Conservation (phyloP, 2,888 invertebrate species). For the Deilephila porcellus region DNA sequence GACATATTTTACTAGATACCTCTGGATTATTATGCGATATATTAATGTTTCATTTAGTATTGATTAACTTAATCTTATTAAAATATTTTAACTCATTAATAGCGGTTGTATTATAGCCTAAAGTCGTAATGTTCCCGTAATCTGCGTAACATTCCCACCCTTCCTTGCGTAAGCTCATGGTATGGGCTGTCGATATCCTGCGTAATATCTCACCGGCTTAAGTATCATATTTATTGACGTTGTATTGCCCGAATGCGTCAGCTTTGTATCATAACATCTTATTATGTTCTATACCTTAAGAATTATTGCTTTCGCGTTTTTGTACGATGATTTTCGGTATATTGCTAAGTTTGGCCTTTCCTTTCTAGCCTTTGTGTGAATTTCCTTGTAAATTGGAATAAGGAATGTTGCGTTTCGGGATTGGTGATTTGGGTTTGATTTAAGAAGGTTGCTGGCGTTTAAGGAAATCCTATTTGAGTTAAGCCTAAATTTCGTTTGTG, state of each 20-base stretch:
- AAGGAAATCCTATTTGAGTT: not conserved
- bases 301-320: constrained; percentile 11
- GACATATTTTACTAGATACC: too few species aligned
- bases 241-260: constrained; percentile 39
- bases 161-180: not conserved
- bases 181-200: constrained; percentile 27
- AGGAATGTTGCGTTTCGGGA: not conserved
- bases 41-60: too few species aligned
- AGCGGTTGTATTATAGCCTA: too few species aligned
- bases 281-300: constrained; percentile 27
- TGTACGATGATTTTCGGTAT: constrained; percentile 1
- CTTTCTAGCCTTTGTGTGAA: not conserved
- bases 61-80: too few species aligned
- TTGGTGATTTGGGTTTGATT: not conserved
- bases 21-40: too few species aligned
- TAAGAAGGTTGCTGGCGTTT: not conserved
- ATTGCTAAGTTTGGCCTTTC: not conserved
- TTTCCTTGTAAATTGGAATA: constrained; percentile 20
- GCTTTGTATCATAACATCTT: constrained; percentile 32
- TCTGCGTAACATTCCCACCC: not conserved
- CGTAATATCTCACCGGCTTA: constrained; percentile 37
- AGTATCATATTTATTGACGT: constrained; percentile 40
- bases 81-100: too few species aligned
- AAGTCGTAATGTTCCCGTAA: too few species aligned
- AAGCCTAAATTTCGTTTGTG: too few species aligned